Conservation (phyloP, 92 coral and sea anemone genomes). For the Bergia puertoricense region DNA sequence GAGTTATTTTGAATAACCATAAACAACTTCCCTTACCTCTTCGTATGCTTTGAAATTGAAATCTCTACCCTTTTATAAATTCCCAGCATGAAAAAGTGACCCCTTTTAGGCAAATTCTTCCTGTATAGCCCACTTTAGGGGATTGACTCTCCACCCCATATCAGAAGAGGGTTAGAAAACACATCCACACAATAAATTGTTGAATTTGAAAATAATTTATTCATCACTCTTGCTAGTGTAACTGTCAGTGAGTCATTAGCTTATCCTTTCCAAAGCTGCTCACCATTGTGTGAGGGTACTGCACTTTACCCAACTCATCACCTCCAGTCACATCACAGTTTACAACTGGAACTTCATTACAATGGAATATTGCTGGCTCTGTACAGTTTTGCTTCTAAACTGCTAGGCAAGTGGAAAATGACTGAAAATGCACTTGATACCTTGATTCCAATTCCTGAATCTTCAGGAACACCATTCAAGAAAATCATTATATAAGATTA, state of each 20-base stretch:
- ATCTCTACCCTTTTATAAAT: no score
- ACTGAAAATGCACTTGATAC: neutral
- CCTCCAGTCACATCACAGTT: constrained; percentile 27
- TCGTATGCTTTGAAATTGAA: no score
- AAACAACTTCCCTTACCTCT: no score
- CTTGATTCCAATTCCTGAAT: neutral
- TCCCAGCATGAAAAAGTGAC: no score
- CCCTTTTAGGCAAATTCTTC: no score
- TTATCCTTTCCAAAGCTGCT: neutral
- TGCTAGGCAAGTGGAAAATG: neutral
- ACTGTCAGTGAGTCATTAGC: neutral
- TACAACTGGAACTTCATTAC: constrained; percentile 24
- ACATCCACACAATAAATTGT: no score
- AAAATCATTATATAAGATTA: neutral
- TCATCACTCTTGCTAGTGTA: neutral
- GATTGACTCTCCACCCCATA: no score
- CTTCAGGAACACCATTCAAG: neutral
- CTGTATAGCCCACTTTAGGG: no score
- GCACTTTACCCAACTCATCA: constrained; percentile 34
- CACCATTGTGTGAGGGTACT: constrained; percentile 16
- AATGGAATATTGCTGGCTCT: constrained; percentile 11
- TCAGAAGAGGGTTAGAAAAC: no score
- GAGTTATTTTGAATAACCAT: no score
- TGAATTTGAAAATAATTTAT: neutral
- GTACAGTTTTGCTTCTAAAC: neutral